Evolutionary conservation across 2,888 invertebrate genomes (phyloP).

Genomic region (Tiliacea aurago): DNA sequence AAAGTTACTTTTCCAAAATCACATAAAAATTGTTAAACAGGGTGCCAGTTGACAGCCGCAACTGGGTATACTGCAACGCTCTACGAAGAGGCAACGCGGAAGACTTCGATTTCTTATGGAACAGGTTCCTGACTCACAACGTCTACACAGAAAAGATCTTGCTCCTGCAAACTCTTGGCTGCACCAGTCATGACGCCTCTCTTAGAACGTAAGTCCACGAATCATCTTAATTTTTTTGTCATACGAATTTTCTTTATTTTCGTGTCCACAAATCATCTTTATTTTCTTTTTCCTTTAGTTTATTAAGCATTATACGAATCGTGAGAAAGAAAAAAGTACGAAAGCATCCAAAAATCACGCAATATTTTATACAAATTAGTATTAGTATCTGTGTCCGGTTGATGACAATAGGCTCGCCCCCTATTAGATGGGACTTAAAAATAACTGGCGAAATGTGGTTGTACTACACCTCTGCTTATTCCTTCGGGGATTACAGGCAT

Average conservation of each 20-base stretch:
- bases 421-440: not conserved
- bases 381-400: not conserved
- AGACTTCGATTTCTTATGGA: constrained; percentile 93
- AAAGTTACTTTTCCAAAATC: not conserved
- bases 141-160: constrained; percentile 93
- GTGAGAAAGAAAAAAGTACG: not conserved
- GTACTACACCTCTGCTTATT: not conserved
- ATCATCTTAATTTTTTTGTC: not conserved
- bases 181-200: constrained; percentile 89
- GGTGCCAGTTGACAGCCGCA: constrained; percentile 88
- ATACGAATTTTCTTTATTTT: no score
- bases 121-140: constrained; percentile 90
- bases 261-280: constrained; percentile 55
- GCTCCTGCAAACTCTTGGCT: constrained; percentile 92
- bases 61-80: constrained; percentile 94
- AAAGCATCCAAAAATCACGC: not conserved
- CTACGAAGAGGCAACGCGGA: constrained; percentile 91
- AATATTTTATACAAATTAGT: not conserved
- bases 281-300: not conserved
- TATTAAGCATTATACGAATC: no score
- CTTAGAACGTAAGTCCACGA: constrained; percentile 84
- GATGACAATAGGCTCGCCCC: not conserved
- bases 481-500: not conserved
- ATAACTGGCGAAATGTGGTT: not conserved
- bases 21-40: constrained; percentile 64